A percentile compares a stretch with the other conserved stretches of the same genome.
phyloP scores from a whole-genome alignment of 1,140 invertebrate genomes.

The Globodera ellingtonae region DNA sequence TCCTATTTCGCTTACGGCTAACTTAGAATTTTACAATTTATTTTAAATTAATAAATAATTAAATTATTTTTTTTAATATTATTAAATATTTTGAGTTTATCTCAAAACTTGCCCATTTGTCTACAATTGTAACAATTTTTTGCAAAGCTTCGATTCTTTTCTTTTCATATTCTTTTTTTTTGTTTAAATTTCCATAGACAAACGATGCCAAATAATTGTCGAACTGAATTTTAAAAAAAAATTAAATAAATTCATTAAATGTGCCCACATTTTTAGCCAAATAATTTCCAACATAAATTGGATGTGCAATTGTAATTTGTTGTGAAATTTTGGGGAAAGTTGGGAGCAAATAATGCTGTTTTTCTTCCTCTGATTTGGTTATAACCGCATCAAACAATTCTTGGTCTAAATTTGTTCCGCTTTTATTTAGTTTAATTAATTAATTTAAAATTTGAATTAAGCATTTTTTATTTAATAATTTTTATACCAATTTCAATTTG shows the following conservation, averaged over 20 bases:
- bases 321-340: not conserved
- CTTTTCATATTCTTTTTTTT: not conserved
- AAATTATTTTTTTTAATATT: not conserved
- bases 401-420: not conserved
- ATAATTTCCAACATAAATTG: not conserved
- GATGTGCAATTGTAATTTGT: not conserved
- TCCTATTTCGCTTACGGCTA: too few species aligned
- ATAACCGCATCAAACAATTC: not conserved
- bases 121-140: slow-evolving; percentile 8
- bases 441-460: slow-evolving; percentile 4
- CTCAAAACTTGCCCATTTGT: slow-evolving; percentile 14
- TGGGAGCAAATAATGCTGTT: slow-evolving; percentile 1
- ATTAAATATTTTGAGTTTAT: not conserved
- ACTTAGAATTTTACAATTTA: too few species aligned
- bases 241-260: not conserved
- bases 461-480: not conserved
- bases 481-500: slow-evolving; percentile 1
- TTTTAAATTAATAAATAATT: not conserved
- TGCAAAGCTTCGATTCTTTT: not conserved
- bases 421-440: not conserved
- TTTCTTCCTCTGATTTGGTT: not conserved
- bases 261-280: not conserved
- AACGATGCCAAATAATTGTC: not conserved
- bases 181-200: slow-evolving; percentile 10
- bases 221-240: not conserved